Conservation (phyloP, 2,888 invertebrate species). For the Cerceris ruficornis region DNA sequence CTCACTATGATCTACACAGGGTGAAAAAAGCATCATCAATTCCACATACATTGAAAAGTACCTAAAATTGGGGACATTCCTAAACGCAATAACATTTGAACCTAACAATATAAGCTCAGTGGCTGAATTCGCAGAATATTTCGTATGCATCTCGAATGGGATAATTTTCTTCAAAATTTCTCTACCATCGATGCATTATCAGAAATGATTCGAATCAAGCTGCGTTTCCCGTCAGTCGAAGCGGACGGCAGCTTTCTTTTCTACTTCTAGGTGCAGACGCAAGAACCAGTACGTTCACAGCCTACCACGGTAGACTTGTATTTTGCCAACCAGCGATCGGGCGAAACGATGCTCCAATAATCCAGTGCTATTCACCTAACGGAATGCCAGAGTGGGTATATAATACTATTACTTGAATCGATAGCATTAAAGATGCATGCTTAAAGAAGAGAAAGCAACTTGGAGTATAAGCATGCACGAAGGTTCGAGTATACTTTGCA, state of each 20-base stretch:
- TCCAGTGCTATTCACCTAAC: slow-evolving; percentile 57
- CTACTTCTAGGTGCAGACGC: slow-evolving; percentile 38
- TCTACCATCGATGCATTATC: background rate
- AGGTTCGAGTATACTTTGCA: background rate
- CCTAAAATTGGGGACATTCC: too few species aligned
- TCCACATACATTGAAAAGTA: too few species aligned
- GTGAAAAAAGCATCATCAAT: too few species aligned
- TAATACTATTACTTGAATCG: slow-evolving; percentile 21
- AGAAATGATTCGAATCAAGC: background rate
- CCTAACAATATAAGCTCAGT: too few species aligned
- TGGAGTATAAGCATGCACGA: background rate
- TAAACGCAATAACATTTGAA: too few species aligned
- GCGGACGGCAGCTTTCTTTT: slow-evolving; percentile 40
- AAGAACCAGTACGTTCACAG: slow-evolving; percentile 40
- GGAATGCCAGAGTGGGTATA: slow-evolving; percentile 39
- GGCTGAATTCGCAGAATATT: background rate
- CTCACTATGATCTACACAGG: too few species aligned
- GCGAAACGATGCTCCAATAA: slow-evolving; percentile 61
- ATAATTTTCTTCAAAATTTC: background rate
- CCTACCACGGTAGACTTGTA: slow-evolving; percentile 46
- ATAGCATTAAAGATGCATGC: slow-evolving; percentile 21
- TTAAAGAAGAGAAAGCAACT: slow-evolving; percentile 14
- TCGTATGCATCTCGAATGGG: background rate
- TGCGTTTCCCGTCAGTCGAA: background rate
- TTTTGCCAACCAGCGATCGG: slow-evolving; percentile 46